Evolutionary conservation across 1,140 invertebrate species (phyloP).

Genomic region (Amphibalanus amphitrite): DNA sequence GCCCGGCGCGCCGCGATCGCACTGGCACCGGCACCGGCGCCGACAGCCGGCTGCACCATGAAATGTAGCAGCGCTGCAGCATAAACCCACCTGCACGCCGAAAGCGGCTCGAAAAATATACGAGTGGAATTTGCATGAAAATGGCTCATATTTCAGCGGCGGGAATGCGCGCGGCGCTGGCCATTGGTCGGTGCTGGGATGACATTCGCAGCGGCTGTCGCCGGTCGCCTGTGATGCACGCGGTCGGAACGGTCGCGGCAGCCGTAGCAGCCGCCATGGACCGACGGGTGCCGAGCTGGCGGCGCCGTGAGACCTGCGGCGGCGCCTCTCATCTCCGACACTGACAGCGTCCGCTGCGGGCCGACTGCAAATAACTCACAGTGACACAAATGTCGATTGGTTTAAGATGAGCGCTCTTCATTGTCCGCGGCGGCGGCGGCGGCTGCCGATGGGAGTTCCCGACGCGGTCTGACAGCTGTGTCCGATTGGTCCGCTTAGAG

Average conservation of each 20-base stretch:
- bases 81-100: background rate
- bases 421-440: too few species aligned
- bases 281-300: background rate
- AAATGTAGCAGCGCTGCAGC: background rate
- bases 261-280: background rate
- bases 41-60: background rate
- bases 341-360: too few species aligned
- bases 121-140: background rate
- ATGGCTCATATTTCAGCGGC: background rate
- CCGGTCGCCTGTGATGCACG: background rate
- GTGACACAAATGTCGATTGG: background rate
- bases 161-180: background rate
- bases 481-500: too few species aligned
- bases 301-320: too few species aligned
- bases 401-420: too few species aligned
- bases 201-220: background rate
- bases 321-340: background rate
- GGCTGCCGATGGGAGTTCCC: too few species aligned
- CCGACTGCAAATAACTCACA: background rate
- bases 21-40: background rate
- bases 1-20: too few species aligned
- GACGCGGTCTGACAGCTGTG: too few species aligned
- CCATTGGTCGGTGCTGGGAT: background rate
- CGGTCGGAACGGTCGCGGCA: background rate
- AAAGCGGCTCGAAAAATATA: background rate